Percentiles rank a stretch among this genome's conserved stretches.
These are phyloP conservation scores for Nanorana parkeri DNA, from an alignment of 2,113 vertebrate species.

Conservation along the genomic window DNA sequence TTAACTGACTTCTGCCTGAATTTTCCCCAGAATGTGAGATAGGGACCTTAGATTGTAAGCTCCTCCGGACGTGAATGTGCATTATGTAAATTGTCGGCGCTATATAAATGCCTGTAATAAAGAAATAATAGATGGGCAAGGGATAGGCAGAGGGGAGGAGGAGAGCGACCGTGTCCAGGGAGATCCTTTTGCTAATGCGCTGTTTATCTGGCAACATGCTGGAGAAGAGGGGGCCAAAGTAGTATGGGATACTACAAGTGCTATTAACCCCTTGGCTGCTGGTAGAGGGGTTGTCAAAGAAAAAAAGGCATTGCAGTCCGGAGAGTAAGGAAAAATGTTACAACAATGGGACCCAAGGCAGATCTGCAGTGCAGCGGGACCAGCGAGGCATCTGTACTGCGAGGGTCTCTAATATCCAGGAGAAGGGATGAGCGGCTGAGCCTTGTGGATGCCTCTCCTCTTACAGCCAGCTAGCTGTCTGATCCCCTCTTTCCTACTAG, in stretches of 20 bases:
- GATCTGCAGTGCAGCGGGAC: constrained; percentile 57
- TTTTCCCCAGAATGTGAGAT: too few species aligned
- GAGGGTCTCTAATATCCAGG: constrained; percentile 22
- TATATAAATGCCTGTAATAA: too few species aligned
- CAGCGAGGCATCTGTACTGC: neutral
- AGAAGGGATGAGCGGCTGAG: neutral
- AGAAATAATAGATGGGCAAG: neutral
- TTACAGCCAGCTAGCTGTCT: neutral
- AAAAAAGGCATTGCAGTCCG: too few species aligned
- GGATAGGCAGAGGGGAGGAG: constrained; percentile 50
- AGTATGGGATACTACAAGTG: constrained; percentile 58
- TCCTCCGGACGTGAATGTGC: too few species aligned
- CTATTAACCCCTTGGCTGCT: constrained; percentile 57
- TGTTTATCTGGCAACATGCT: constrained; percentile 59
- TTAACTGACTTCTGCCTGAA: too few species aligned
- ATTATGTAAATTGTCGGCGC: too few species aligned
- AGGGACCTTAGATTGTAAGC: too few species aligned
- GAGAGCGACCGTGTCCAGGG: constrained; percentile 67
- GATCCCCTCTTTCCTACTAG: neutral
- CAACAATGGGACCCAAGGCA: neutral
- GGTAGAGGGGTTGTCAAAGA: too few species aligned
- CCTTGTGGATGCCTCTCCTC: neutral
- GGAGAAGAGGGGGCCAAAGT: constrained; percentile 51
- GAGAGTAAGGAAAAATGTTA: neutral
- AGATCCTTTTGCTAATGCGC: constrained; percentile 61